Conservation (phyloP, 1,140 invertebrate species). For the Drosophila ironensis region DNA sequence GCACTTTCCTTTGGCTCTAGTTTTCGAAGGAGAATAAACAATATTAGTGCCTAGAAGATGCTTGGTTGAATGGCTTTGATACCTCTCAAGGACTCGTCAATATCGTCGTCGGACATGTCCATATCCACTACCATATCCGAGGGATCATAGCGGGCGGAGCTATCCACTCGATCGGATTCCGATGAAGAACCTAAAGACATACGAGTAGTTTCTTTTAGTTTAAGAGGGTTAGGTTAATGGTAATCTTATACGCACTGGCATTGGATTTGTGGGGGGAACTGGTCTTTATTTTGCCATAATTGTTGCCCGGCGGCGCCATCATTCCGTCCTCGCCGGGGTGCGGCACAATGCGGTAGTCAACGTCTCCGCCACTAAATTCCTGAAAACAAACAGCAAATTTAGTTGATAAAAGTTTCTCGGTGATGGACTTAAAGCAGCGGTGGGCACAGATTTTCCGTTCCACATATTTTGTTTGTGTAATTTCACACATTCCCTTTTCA, state of each 20-base stretch:
- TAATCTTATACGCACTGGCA: constrained; percentile 65
- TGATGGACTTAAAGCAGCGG: too few relatives aligned
- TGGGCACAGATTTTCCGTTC: too few relatives aligned
- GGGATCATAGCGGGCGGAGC: constrained; percentile 65
- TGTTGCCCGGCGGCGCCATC: constrained; percentile 60
- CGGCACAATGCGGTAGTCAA: constrained; percentile 63
- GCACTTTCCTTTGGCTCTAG: constrained; percentile 51
- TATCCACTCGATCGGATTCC: constrained; percentile 75
- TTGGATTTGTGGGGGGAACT: constrained; percentile 81
- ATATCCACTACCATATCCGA: constrained; percentile 87
- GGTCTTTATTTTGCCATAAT: constrained; percentile 44
- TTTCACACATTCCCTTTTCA: too few relatives aligned
- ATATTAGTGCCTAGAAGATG: too few relatives aligned
- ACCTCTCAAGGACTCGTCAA: constrained; percentile 76
- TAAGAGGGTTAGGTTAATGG: too few relatives aligned
- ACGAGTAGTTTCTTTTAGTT: too few relatives aligned
- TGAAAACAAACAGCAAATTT: too few relatives aligned
- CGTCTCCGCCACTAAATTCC: constrained; percentile 59
- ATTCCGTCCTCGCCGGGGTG: constrained; percentile 34
- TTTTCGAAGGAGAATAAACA: too few relatives aligned
- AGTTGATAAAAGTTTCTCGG: too few relatives aligned
- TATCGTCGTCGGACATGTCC: constrained; percentile 88
- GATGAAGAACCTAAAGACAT: constrained; percentile 68
- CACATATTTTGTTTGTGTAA: too few relatives aligned
- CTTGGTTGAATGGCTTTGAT: background rate